A percentile compares a stretch with the other conserved stretches of the same genome.
These are phyloP conservation scores for Drosophila robusta DNA, from an alignment of 2,888 invertebrate genomes.

Conservation along the genomic window DNA sequence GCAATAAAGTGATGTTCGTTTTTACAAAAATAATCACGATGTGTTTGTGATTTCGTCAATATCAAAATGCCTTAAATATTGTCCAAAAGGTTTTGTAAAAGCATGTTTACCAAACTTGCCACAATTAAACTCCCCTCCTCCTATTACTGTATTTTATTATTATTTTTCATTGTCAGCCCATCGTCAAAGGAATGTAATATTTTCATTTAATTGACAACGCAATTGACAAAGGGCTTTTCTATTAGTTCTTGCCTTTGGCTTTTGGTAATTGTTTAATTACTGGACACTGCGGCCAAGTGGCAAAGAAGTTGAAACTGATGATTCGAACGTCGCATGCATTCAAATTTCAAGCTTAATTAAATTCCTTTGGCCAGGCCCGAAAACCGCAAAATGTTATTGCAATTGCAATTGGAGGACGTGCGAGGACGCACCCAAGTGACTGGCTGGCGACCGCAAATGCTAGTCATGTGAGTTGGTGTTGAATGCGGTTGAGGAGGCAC, in stretches of 20 bases:
- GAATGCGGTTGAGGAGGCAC: constrained; percentile 12
- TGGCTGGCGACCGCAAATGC: constrained; percentile 56
- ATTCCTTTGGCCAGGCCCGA: constrained; percentile 61
- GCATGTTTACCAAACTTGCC: too few species aligned
- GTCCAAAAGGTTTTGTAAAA: too few species aligned
- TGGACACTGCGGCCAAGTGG: neutral
- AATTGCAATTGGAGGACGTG: constrained; percentile 56
- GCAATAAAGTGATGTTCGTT: too few species aligned
- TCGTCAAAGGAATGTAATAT: neutral
- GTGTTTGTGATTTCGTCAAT: too few species aligned
- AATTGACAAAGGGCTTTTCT: neutral
- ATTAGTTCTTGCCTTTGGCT: constrained; percentile 19
- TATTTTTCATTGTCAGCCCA: neutral
- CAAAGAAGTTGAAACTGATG: neutral
- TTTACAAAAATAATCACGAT: too few species aligned
- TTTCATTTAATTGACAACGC: neutral
- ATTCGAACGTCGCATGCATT: constrained; percentile 6
- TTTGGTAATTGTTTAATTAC: constrained; percentile 15
- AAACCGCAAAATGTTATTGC: constrained; percentile 72
- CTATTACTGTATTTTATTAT: neutral
- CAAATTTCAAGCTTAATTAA: constrained; percentile 67
- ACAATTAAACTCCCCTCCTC: too few species aligned
- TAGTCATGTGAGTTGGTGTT: constrained; percentile 24
- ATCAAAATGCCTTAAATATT: too few species aligned
- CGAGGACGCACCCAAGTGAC: constrained; percentile 32